Evolutionary conservation across 2,797 vertebrate species (phyloP).

Genomic region (Diplodus sargus): DNA sequence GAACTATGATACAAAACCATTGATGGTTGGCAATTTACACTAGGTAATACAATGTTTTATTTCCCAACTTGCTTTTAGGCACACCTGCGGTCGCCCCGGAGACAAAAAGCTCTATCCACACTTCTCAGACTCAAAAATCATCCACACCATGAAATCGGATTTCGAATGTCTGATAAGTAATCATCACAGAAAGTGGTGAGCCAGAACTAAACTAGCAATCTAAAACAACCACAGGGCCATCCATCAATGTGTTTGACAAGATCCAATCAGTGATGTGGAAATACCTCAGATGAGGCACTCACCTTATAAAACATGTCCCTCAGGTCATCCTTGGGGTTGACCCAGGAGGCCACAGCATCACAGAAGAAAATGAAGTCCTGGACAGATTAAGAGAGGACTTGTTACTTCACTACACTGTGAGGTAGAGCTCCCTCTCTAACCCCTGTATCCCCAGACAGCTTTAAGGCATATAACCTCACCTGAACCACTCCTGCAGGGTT

Average conservation of each 20-base stretch:
- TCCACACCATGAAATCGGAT: slow-evolving; percentile 72
- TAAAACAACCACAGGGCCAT: accelerated
- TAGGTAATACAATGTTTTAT: too few species aligned
- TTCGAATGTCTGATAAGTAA: slow-evolving; percentile 77
- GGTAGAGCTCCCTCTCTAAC: neutral
- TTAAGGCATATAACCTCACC: slow-evolving; percentile 73
- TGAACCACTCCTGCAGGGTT: slow-evolving; percentile 96
- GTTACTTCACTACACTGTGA: neutral
- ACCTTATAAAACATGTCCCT: slow-evolving; percentile 99
- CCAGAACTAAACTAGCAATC: neutral
- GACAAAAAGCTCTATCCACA: slow-evolving; percentile 45
- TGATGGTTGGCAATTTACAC: too few species aligned
- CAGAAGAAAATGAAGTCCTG: slow-evolving; percentile 98
- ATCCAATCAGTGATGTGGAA: neutral
- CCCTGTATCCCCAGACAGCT: neutral
- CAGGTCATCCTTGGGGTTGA: slow-evolving; percentile 94
- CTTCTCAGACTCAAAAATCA: slow-evolving; percentile 64
- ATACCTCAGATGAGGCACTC: slow-evolving; percentile 7
- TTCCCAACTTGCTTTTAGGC: too few species aligned
- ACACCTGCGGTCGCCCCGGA: neutral
- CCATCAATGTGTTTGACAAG: neutral
- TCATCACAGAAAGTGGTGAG: slow-evolving; percentile 70
- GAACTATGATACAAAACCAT: too few species aligned
- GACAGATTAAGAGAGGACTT: slow-evolving; percentile 23
- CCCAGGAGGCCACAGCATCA: slow-evolving; percentile 96